Percentiles rank a stretch among this genome's conserved stretches.
Conservation (phyloP, 2,113 vertebrate species). For the Percopsis transmontana region DNA sequence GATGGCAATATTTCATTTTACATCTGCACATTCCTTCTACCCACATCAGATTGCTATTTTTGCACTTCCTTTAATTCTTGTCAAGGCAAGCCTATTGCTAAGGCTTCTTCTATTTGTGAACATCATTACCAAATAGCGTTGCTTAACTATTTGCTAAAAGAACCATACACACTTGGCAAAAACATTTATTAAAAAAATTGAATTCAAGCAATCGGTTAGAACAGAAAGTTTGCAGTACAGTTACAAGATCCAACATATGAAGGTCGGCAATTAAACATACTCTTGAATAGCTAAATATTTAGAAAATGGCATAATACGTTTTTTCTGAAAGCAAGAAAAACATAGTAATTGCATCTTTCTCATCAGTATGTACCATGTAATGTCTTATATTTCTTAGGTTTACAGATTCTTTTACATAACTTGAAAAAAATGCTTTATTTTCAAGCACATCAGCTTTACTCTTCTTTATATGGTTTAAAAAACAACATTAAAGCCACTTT, state of each 20-base stretch:
- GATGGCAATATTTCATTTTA: background rate
- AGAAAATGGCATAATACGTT: constrained; percentile 3
- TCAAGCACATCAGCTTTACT: too few relatives aligned
- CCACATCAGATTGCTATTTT: background rate
- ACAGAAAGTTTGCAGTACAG: constrained; percentile 5
- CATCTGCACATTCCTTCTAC: background rate
- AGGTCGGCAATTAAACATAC: background rate
- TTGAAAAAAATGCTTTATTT: too few relatives aligned
- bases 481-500: too few relatives aligned
- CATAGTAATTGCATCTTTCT: too few relatives aligned
- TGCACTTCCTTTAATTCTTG: background rate
- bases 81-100: background rate
- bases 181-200: constrained; percentile 34
- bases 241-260: constrained; percentile 6
- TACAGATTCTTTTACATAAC: too few relatives aligned
- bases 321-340: background rate
- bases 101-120: background rate
- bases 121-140: too few relatives aligned
- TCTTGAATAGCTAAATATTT: too few relatives aligned
- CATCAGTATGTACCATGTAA: too few relatives aligned
- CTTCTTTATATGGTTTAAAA: too few relatives aligned
- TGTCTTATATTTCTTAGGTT: too few relatives aligned
- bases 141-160: too few relatives aligned
- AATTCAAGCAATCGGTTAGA: background rate
- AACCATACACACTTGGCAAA: constrained; percentile 15